Percentiles rank a stretch among this genome's conserved stretches.
Conservation (phyloP, 1,140 invertebrate species). For the Halictus rubicundus region DNA sequence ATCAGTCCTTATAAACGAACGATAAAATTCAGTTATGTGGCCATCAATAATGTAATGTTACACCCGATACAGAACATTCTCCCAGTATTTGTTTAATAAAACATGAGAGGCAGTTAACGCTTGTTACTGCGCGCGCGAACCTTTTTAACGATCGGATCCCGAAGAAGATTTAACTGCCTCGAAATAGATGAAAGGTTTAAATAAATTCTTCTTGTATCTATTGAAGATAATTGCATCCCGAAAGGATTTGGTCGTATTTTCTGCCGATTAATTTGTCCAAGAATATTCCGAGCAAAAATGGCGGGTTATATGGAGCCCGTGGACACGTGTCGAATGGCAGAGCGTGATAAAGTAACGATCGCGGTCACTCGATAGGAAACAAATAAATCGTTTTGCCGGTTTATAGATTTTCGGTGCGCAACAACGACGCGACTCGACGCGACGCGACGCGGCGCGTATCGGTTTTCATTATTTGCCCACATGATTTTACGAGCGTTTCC, state of each 20-base stretch:
- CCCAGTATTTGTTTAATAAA: neutral
- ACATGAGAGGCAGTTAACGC: neutral
- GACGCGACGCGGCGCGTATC: slow-evolving; percentile 4
- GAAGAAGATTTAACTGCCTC: too few relatives aligned
- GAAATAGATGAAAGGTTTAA: too few relatives aligned
- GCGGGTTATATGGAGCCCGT: too few relatives aligned
- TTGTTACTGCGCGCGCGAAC: neutral
- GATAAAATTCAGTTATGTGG: too few relatives aligned
- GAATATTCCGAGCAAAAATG: too few relatives aligned
- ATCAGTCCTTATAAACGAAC: neutral
- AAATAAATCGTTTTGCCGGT: slow-evolving; percentile 38
- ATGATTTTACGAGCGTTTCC: slow-evolving; percentile 42
- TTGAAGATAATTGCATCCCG: too few relatives aligned
- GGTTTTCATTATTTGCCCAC: slow-evolving; percentile 38
- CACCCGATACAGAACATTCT: neutral
- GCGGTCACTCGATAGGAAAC: slow-evolving; percentile 20
- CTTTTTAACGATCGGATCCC: too few relatives aligned
- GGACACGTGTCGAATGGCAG: too few relatives aligned
- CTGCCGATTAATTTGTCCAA: too few relatives aligned
- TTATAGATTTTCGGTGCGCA: slow-evolving; percentile 36
- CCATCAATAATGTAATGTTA: neutral
- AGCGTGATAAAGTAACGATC: slow-evolving; percentile 17
- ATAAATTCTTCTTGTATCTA: too few relatives aligned
- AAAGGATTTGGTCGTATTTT: too few relatives aligned
- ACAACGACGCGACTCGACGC: too few relatives aligned